These are phyloP conservation scores for Saxidomus purpurata DNA, from an alignment of 1,140 invertebrate genomes.

Conservation along the genomic window DNA sequence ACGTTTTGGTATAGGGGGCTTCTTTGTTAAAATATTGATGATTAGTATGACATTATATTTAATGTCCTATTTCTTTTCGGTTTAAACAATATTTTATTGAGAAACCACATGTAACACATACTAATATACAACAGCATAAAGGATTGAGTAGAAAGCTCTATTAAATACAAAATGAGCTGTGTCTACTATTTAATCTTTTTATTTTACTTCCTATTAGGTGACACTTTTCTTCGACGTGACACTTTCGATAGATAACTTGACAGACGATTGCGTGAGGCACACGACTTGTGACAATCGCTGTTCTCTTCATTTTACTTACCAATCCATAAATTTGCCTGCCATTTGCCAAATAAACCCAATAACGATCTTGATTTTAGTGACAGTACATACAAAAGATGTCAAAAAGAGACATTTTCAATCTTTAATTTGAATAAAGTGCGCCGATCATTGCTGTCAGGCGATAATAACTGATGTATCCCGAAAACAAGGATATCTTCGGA, in stretches of 20 bases:
- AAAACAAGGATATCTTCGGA: conserved; percentile 5
- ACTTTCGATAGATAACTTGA: conserved; percentile 50
- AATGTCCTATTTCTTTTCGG: no score
- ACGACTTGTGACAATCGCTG: conserved; percentile 1
- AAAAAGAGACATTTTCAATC: conserved; percentile 45
- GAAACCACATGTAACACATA: no score
- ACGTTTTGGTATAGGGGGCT: no score
- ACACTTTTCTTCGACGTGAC: conserved; percentile 7
- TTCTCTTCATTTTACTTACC: conserved; percentile 32
- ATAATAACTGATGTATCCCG: conserved; percentile 31
- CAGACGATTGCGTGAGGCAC: conserved; percentile 15
- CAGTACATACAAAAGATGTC: conserved; percentile 37
- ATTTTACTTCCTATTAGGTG: no score
- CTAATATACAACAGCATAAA: no score
- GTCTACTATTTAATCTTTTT: no score
- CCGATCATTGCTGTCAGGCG: conserved; percentile 26
- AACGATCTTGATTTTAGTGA: conserved; percentile 1
- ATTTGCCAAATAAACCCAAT: neutral
- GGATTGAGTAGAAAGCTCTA: no score
- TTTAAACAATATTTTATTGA: no score
- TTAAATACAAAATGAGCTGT: no score
- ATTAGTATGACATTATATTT: no score
- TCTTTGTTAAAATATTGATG: no score
- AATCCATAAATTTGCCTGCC: conserved; percentile 31
- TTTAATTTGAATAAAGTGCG: neutral